Percentiles rank a stretch among this genome's conserved stretches.
These are phyloP conservation scores for Globodera rostochiensis DNA, from an alignment of 1,140 invertebrate species.

Conservation along the genomic window DNA sequence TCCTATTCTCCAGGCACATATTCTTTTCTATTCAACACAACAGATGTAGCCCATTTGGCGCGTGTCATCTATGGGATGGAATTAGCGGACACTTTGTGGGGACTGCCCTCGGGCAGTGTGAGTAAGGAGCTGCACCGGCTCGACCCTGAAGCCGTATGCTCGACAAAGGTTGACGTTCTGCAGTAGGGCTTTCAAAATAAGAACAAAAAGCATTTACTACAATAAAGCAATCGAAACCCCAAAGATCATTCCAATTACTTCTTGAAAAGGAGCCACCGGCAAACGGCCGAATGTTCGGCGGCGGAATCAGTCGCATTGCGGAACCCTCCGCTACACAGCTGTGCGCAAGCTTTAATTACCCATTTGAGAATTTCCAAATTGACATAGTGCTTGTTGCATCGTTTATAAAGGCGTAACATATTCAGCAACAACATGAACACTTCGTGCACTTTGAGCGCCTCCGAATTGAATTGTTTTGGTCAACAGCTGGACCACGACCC, in stretches of 20 bases:
- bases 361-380: constrained; percentile 41
- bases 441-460: constrained; percentile 35
- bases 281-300: constrained; percentile 50
- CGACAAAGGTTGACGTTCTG: constrained; percentile 22
- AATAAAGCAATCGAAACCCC: too few relatives aligned
- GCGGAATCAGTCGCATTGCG: constrained; percentile 50
- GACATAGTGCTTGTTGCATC: neutral
- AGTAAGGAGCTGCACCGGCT: constrained; percentile 32
- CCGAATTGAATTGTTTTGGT: constrained; percentile 47
- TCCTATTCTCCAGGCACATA: too few relatives aligned
- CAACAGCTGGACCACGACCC: constrained; percentile 44
- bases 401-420: neutral
- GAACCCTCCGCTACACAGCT: neutral
- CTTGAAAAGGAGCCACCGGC: constrained; percentile 5
- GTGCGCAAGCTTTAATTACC: neutral
- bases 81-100: constrained; percentile 52
- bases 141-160: constrained; percentile 43
- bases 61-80: constrained; percentile 44
- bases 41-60: constrained; percentile 47
- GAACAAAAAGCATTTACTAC: neutral
- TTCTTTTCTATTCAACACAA: neutral
- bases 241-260: neutral
- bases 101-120: constrained; percentile 32
- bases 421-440: constrained; percentile 52
- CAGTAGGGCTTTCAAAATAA: constrained; percentile 2